Evolutionary conservation across 2,888 invertebrate species (phyloP), one percentile per base, ranked within the genome.

Genomic region (Erebia ligea): DNA sequence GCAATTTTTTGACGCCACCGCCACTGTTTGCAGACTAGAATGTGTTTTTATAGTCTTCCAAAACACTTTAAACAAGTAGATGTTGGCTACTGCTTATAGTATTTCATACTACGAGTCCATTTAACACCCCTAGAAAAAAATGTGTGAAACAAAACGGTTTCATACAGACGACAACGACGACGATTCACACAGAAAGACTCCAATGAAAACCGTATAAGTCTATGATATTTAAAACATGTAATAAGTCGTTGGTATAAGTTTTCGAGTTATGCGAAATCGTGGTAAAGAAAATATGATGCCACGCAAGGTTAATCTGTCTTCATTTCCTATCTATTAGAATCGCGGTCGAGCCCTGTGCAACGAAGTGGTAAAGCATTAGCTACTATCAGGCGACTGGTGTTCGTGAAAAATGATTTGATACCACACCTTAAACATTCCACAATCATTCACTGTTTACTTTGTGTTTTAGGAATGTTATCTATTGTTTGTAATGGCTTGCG

Each of bases 251-350:
- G n/a, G n/a, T n/a, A n/a, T n/a, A 10, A 10, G 54, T 11, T 54
- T 52, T 54, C 54, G 54, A 19, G 17, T 19, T 54, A 17, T 19
- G 10, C 17, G 19, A 54, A 54, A 54, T 54, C 17, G 10, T 54
- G 1, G 10, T 54, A 19, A 54, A 8, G 54, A 9, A 10, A 76
- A 76, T 76, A 87, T 86, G 84, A 77, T 34, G 91, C 90, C 91
- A 92, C 91, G 91, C 91, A 83, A 91, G 75, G 86, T 85, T 90
- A 92, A 93, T 92, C 90, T 86, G 88, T 93, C 93, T 92, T 93
- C 91, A 92, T 93, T 93, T 91, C 91, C 91, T 92, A 91, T 92
- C 93, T 92, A 92, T 92, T 91, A 89, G 86, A 89, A 87, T 81
- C 78, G 80, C 83, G 82, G 84, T 80, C 80, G 83, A 80, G 85